phyloP scores from a whole-genome alignment of 2,888 invertebrate species.

The Cosmia trapezina region DNA sequence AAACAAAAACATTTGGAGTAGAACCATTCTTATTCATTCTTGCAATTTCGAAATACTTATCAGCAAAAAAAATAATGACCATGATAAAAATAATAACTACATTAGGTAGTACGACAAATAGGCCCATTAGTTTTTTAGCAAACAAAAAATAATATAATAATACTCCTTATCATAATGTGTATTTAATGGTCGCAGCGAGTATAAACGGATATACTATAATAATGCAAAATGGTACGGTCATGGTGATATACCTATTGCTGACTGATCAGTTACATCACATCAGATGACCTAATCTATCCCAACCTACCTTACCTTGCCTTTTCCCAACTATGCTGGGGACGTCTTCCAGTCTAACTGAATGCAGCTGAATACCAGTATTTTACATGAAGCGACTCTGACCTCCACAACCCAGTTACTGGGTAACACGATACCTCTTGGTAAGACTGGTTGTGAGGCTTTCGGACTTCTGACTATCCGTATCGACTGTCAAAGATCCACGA shows the following conservation, averaged over 20 bases:
- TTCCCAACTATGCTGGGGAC: too few relatives aligned
- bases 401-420: too few relatives aligned
- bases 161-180: conserved; percentile 44
- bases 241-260: conserved; percentile 1
- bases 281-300: too few relatives aligned
- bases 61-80: not conserved
- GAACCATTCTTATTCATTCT: not conserved
- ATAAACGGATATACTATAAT: conserved; percentile 11
- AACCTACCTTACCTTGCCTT: too few relatives aligned
- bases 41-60: conserved; percentile 2
- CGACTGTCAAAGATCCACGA: too few relatives aligned
- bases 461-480: too few relatives aligned
- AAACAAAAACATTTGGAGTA: not conserved
- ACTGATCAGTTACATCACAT: conserved; percentile 2
- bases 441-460: too few relatives aligned
- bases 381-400: too few relatives aligned
- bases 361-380: too few relatives aligned
- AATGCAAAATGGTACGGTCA: conserved; percentile 24
- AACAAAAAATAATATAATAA: conserved; percentile 26
- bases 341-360: too few relatives aligned
- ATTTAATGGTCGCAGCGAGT: conserved; percentile 42
- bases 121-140: conserved; percentile 34
- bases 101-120: conserved; percentile 20
- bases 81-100: conserved; percentile 41
- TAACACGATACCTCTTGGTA: too few relatives aligned